A percentile compares a stretch with the other conserved stretches of the same genome.
Conservation (phyloP, 2,113 vertebrate genomes). For the Bettongia penicillata region DNA sequence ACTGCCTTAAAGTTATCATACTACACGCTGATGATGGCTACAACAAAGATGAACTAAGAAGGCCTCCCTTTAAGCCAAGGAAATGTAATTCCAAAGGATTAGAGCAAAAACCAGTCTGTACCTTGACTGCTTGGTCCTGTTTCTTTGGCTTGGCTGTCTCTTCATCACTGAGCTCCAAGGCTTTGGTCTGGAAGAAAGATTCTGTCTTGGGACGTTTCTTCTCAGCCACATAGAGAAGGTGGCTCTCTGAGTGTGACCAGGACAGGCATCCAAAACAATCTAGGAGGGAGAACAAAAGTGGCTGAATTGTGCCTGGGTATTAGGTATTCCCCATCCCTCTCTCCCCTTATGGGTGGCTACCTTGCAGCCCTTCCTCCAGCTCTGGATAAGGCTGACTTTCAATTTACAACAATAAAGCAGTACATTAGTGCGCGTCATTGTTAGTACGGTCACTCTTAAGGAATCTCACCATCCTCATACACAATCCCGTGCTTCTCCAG, state of each 20-base stretch:
- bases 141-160: constrained; percentile 81
- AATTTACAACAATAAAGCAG: background rate
- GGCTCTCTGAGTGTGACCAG: constrained; percentile 98
- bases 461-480: constrained; percentile 92
- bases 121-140: constrained; percentile 82
- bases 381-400: background rate
- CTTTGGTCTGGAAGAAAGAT: constrained; percentile 94
- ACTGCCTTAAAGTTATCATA: background rate
- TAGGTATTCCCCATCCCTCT: background rate
- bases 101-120: constrained; percentile 46
- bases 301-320: constrained; percentile 20
- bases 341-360: constrained; percentile 10
- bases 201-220: constrained; percentile 93
- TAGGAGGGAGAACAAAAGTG: constrained; percentile 70
- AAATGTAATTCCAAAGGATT: background rate
- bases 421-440: background rate
- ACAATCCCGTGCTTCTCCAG: constrained; percentile 95
- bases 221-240: constrained; percentile 97
- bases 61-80: background rate
- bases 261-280: constrained; percentile 96
- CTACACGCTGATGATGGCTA: background rate
- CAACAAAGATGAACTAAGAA: background rate
- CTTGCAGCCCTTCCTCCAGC: constrained; percentile 25
- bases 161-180: constrained; percentile 78
- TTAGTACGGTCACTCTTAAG: background rate